These are phyloP conservation scores for Myotis planiceps DNA, from an alignment of 2,797 vertebrate genomes.

Conservation along the genomic window DNA sequence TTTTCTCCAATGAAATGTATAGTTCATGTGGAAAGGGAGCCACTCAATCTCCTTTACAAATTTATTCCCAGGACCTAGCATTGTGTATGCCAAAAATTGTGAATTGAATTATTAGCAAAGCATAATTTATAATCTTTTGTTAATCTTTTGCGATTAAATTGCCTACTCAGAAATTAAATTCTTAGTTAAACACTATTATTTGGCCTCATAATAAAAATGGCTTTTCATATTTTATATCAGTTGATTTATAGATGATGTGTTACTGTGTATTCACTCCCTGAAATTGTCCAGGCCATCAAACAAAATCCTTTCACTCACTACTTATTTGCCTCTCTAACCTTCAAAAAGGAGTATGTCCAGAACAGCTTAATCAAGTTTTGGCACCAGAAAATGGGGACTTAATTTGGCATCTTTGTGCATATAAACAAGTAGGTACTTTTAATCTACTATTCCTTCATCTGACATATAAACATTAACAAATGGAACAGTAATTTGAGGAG, in stretches of 20 bases:
- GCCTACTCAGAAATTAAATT: constrained; percentile 40
- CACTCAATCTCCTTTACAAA: neutral
- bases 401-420: constrained; percentile 28
- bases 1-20: neutral
- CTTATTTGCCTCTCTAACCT: neutral
- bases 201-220: neutral
- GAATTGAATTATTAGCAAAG: constrained; percentile 25
- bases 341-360: constrained; percentile 24
- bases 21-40: neutral
- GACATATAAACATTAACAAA: constrained; percentile 80
- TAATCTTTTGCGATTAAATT: neutral
- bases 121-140: constrained; percentile 29
- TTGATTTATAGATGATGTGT: constrained; percentile 10
- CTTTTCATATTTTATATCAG: neutral
- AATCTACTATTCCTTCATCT: constrained; percentile 67
- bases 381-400: neutral
- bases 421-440: constrained; percentile 62
- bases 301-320: neutral
- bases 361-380: constrained; percentile 53
- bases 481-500: constrained; percentile 78
- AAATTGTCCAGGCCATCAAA: neutral
- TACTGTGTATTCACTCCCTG: neutral
- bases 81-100: neutral
- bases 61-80: neutral
- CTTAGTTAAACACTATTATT: constrained; percentile 47